phyloP scores from a whole-genome alignment of 2,888 invertebrate species.

The Villa cingulata region DNA sequence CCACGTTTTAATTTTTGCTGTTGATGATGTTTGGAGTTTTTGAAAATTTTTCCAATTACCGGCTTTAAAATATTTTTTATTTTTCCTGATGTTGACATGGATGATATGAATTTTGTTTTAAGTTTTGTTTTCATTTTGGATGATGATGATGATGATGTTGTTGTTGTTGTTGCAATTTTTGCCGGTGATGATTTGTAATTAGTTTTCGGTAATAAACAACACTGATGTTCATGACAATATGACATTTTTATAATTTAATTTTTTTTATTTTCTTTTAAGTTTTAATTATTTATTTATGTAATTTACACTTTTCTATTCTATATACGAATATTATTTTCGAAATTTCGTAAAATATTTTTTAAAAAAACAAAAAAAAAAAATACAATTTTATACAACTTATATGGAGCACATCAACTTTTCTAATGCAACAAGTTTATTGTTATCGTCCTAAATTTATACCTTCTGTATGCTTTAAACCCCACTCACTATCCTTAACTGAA shows the following conservation, averaged over 20 bases:
- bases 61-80: conserved; percentile 29
- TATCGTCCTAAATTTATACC: conserved; percentile 2
- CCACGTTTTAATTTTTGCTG: conserved; percentile 15
- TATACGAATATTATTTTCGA: neutral
- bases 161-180: too few species aligned
- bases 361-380: neutral
- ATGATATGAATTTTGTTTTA: neutral
- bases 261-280: conserved; percentile 1
- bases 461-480: neutral
- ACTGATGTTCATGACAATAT: conserved; percentile 2
- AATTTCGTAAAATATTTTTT: neutral
- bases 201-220: conserved; percentile 1
- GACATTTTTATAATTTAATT: neutral
- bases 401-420: neutral
- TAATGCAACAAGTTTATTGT: neutral
- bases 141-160: neutral
- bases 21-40: conserved; percentile 19
- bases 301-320: neutral
- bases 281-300: too few species aligned
- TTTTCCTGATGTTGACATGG: conserved; percentile 2
- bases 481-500: neutral
- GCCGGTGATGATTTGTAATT: neutral
- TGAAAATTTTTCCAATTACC: conserved; percentile 39
- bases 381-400: too few species aligned
- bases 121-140: neutral